Conservation (phyloP, 1,140 invertebrate species). For the Heliconius eleuchia region DNA sequence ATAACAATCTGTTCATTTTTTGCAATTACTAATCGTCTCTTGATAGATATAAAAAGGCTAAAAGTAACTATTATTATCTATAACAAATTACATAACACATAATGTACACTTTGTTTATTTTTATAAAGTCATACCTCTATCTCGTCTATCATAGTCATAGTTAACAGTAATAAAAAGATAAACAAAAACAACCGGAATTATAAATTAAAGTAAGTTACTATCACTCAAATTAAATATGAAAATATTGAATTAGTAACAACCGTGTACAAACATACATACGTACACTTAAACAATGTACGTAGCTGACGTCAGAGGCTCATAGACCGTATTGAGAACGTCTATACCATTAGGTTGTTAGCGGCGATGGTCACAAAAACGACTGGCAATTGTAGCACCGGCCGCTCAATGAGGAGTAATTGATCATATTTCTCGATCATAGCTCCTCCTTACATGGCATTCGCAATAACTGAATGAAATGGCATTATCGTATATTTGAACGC, state of each 20-base stretch:
- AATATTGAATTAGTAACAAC: neutral
- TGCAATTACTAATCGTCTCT: too few species aligned
- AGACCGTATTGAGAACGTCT: conserved; percentile 35
- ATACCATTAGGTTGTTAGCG: conserved; percentile 47
- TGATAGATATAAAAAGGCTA: too few species aligned
- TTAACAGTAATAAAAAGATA: too few species aligned
- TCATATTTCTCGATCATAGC: conserved; percentile 51
- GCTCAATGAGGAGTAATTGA: conserved; percentile 75
- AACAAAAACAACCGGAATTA: neutral
- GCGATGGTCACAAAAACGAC: conserved; percentile 62
- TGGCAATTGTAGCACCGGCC: conserved; percentile 69
- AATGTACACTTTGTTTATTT: too few species aligned
- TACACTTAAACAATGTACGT: neutral
- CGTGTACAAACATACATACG: neutral
- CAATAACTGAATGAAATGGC: conserved; percentile 35
- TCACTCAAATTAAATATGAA: neutral
- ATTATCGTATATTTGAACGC: conserved; percentile 38
- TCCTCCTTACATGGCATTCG: conserved; percentile 43
- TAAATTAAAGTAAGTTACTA: neutral
- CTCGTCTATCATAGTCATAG: too few species aligned
- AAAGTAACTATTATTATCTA: too few species aligned
- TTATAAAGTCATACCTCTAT: too few species aligned
- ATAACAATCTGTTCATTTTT: neutral
- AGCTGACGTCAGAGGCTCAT: conserved; percentile 36
- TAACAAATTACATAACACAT: too few species aligned